Percentiles rank a stretch among this genome's conserved stretches.
Evolutionary conservation across 2,888 invertebrate species (phyloP).

Genomic region (Drosophila maculinotata): DNA sequence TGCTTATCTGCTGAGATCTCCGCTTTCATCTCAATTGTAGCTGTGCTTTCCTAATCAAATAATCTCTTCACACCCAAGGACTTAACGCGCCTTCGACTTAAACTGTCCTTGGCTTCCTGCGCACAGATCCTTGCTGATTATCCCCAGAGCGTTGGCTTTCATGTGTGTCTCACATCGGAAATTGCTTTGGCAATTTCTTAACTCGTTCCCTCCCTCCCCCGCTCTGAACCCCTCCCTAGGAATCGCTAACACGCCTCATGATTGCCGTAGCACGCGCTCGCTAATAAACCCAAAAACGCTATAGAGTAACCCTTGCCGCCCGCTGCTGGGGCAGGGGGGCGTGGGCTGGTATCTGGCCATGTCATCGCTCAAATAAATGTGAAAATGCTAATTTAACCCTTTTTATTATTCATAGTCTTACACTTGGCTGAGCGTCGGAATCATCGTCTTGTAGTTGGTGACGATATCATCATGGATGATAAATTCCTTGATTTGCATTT

Average conservation of each 20-base stretch:
- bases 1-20: constrained; percentile 1
- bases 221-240: constrained; percentile 7
- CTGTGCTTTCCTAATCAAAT: constrained; percentile 36
- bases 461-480: constrained; percentile 56
- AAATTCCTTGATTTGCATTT: constrained; percentile 80
- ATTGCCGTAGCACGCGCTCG: constrained; percentile 76
- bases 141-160: constrained; percentile 66
- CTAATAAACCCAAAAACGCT: constrained; percentile 57
- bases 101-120: constrained; percentile 42
- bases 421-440: constrained; percentile 61
- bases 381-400: constrained; percentile 84
- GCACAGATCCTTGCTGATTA: constrained; percentile 54
- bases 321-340: not conserved
- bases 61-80: constrained; percentile 58
- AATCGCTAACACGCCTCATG: constrained; percentile 66
- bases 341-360: constrained; percentile 60
- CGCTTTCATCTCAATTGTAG: constrained; percentile 43
- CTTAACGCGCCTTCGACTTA: constrained; percentile 52
- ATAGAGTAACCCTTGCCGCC: constrained; percentile 40
- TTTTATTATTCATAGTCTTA: constrained; percentile 84
- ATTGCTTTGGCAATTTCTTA: constrained; percentile 66
- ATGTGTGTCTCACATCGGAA: constrained; percentile 71
- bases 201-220: constrained; percentile 31
- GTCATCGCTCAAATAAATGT: constrained; percentile 82
- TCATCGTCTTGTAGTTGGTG: constrained; percentile 37